Evolutionary conservation across 2,113 vertebrate species (phyloP).

Genomic region (Condylura cristata): DNA sequence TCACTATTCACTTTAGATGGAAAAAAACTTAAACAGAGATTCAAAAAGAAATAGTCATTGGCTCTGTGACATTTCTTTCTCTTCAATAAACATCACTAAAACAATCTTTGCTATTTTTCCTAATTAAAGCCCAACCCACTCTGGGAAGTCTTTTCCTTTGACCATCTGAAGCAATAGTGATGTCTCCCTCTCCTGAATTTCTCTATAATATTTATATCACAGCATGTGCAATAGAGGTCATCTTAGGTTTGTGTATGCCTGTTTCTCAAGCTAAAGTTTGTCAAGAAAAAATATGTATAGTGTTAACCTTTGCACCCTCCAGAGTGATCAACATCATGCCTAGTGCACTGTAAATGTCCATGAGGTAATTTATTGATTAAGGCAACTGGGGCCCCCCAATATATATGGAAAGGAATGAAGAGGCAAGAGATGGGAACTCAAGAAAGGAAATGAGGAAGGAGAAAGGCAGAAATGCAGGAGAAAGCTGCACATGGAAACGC

Average conservation of each 20-base stretch:
- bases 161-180: background rate
- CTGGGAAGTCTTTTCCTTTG: background rate
- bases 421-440: background rate
- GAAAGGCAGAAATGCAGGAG: background rate
- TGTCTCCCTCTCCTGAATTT: background rate
- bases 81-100: background rate
- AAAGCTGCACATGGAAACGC: background rate
- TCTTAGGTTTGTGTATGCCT: background rate
- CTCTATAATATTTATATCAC: background rate
- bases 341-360: background rate
- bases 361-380: background rate
- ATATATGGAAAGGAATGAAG: background rate
- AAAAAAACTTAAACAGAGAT: background rate
- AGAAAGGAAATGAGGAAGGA: background rate
- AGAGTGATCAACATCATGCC: background rate
- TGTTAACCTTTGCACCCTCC: background rate
- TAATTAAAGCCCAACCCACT: background rate
- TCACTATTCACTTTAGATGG: background rate
- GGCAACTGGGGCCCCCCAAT: background rate
- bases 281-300: background rate
- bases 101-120: background rate
- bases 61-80: background rate
- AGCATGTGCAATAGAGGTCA: background rate
- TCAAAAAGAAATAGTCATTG: background rate
- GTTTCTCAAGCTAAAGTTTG: background rate